Percentiles rank a stretch among this genome's conserved stretches.
Evolutionary conservation across 2,797 vertebrate genomes (phyloP).

Genomic region (Micropoecilia bifurca): DNA sequence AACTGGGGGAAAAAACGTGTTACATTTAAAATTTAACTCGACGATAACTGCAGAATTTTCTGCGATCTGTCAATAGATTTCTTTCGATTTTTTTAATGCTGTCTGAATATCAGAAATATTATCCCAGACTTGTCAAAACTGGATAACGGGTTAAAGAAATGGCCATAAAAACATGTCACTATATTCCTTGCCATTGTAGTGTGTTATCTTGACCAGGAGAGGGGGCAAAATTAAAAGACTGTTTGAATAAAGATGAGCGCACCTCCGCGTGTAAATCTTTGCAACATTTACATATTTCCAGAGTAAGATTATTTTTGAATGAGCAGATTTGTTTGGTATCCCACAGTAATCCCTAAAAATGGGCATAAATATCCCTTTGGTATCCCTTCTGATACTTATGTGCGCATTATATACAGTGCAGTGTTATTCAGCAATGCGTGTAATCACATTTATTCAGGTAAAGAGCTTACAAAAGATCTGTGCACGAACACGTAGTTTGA

Average conservation of each 20-base stretch:
- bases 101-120: background rate
- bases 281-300: background rate
- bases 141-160: background rate
- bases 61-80: background rate
- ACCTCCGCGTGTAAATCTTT: background rate
- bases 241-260: background rate
- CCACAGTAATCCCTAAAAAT: too few species aligned
- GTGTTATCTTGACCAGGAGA: conserved; percentile 51
- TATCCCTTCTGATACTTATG: background rate
- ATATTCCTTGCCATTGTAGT: conserved; percentile 29
- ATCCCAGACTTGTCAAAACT: background rate
- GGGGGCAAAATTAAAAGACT: conserved; percentile 37
- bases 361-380: too few species aligned
- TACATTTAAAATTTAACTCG: background rate
- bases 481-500: background rate
- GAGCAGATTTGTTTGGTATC: too few species aligned
- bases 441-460: background rate
- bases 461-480: background rate
- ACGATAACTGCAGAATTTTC: background rate
- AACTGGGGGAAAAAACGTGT: background rate
- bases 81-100: background rate
- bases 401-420: background rate
- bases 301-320: background rate
- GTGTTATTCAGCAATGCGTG: background rate
- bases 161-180: background rate